These are phyloP conservation scores for Lates calcarifer DNA, from an alignment of 2,113 vertebrate genomes.

Conservation along the genomic window DNA sequence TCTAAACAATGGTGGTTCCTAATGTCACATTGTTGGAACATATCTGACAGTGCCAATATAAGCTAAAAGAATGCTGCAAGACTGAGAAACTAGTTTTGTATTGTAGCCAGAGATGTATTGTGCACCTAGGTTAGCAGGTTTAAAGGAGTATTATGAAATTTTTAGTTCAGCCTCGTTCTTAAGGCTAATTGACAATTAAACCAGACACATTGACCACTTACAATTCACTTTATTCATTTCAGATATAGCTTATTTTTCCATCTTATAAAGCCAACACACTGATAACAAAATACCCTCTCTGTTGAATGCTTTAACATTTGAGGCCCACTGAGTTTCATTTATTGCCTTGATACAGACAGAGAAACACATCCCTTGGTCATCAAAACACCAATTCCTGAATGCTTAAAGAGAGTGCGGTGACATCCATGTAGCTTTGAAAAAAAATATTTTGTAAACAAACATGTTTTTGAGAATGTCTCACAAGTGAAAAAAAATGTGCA, in stretches of 20 bases:
- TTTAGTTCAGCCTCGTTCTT: neutral
- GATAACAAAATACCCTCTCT: conserved; percentile 46
- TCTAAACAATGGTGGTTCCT: conserved; percentile 33
- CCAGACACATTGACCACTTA: conserved; percentile 12
- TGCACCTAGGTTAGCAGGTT: neutral
- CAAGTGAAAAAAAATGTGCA: conserved; percentile 44
- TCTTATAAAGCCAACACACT: conserved; percentile 52
- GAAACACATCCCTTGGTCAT: conserved; percentile 27
- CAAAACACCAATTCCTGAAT: conserved; percentile 63
- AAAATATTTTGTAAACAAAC: conserved; percentile 75
- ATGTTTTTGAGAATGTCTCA: conserved; percentile 58
- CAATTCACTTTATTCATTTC: conserved; percentile 78
- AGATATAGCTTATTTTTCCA: conserved; percentile 83
- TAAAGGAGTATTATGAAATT: neutral
- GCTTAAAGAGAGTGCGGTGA: conserved; percentile 59
- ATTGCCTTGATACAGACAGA: conserved; percentile 42
- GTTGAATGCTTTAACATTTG: conserved; percentile 59
- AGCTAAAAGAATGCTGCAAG: neutral
- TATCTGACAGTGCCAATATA: neutral
- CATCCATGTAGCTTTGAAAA: conserved; percentile 70
- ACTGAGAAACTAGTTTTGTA: neutral
- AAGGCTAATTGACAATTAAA: conserved; percentile 3
- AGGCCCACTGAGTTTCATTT: conserved; percentile 34
- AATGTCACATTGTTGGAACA: conserved; percentile 25
- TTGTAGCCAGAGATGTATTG: neutral